phyloP scores from a whole-genome alignment of 2,113 vertebrate species.

The Nesoenas mayeri region DNA sequence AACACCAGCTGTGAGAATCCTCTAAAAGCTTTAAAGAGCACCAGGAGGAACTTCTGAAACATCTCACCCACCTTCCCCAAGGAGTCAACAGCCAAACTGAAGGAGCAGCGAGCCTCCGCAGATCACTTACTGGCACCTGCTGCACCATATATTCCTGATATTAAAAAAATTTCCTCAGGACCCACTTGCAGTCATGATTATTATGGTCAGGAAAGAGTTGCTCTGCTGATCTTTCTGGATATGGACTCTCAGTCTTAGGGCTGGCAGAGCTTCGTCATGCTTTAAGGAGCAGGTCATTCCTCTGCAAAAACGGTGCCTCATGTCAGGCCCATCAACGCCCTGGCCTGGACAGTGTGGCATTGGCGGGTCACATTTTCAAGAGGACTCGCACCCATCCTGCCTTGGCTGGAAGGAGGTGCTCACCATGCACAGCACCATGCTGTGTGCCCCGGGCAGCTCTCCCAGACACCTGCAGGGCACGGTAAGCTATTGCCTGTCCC shows the following conservation, averaged over 20 bases:
- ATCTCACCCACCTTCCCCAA: too few species aligned
- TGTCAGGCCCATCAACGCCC: not conserved
- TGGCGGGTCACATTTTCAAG: not conserved
- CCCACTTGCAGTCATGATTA: not conserved
- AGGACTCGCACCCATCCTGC: not conserved
- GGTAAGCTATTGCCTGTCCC: not conserved
- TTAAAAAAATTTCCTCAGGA: not conserved
- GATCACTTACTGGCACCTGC: not conserved
- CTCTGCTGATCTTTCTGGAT: not conserved
- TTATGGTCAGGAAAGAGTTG: not conserved
- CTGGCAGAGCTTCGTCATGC: not conserved
- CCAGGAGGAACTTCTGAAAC: not conserved
- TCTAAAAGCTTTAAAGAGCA: not conserved
- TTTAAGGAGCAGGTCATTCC: constrained; percentile 25
- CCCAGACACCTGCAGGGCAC: not conserved
- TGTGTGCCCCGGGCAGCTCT: not conserved
- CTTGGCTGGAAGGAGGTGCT: not conserved
- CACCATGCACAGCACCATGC: rapidly evolving
- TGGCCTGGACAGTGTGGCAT: not conserved
- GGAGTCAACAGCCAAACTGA: not conserved
- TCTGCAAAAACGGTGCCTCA: not conserved
- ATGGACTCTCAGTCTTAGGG: not conserved
- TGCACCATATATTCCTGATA: not conserved
- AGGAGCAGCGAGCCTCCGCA: not conserved
- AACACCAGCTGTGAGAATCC: not conserved